Evolutionary conservation across 2,888 invertebrate species (phyloP).

Genomic region (Teleiodes luculella): DNA sequence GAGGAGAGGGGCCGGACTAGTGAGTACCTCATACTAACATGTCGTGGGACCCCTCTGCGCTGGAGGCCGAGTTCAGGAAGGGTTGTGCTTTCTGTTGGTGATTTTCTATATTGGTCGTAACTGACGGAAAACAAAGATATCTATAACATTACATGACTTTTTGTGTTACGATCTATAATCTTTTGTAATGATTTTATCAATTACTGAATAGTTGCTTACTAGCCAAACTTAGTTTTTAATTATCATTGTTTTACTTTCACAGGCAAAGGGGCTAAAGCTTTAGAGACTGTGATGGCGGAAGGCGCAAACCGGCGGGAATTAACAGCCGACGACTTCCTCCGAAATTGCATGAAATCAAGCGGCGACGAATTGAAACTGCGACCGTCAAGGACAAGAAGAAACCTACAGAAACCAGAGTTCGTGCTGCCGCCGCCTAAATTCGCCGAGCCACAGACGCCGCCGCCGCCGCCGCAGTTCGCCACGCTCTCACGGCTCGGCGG

Average conservation of each 20-base stretch:
- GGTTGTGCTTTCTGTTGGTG: too few relatives aligned
- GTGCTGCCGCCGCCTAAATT: constrained; percentile 1
- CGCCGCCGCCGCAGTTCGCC: constrained; percentile 20
- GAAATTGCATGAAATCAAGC: constrained; percentile 21
- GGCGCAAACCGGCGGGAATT: constrained; percentile 15
- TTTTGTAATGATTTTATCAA: too few relatives aligned
- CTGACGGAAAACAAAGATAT: too few relatives aligned
- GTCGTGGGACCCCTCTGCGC: constrained; percentile 78
- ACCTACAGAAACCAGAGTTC: neutral
- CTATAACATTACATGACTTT: too few relatives aligned
- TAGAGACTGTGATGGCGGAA: constrained; percentile 36
- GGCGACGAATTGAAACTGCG: neutral
- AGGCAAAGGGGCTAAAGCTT: constrained; percentile 49
- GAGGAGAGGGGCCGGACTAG: constrained; percentile 40
- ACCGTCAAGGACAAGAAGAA: constrained; percentile 1
- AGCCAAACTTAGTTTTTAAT: too few relatives aligned
- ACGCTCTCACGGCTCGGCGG: constrained; percentile 23
- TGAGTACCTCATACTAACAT: constrained; percentile 76
- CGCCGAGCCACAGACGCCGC: neutral
- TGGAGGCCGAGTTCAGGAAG: constrained; percentile 51
- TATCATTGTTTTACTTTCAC: too few relatives aligned
- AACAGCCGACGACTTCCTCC: constrained; percentile 48
- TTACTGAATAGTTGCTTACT: too few relatives aligned
- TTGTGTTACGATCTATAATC: too few relatives aligned
- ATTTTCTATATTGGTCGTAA: too few relatives aligned